phyloP scores from a whole-genome alignment of 2,113 vertebrate genomes.

The Periophthalmodon schlosseri region DNA sequence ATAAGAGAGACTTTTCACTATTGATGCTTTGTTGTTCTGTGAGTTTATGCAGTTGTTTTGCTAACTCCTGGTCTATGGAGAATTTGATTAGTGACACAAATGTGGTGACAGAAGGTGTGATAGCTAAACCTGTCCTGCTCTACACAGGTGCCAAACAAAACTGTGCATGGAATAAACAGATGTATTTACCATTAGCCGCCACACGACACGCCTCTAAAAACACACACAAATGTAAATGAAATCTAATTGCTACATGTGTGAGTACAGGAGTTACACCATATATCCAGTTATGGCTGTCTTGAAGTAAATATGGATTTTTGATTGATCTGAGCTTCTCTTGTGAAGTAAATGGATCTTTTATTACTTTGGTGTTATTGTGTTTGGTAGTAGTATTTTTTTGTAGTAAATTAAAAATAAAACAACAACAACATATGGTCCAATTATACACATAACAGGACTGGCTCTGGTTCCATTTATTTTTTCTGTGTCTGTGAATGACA shows the following conservation, averaged over 20 bases:
- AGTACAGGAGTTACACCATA: too few species aligned
- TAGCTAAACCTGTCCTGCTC: too few species aligned
- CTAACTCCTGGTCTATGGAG: background rate
- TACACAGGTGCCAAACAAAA: too few species aligned
- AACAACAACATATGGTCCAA: background rate
- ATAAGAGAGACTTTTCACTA: conserved; percentile 17
- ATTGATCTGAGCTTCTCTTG: background rate
- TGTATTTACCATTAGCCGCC: too few species aligned
- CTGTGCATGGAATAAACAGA: too few species aligned
- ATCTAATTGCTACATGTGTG: too few species aligned
- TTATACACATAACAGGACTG: background rate
- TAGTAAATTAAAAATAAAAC: too few species aligned
- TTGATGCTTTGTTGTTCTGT: conserved; percentile 8
- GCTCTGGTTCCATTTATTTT: background rate
- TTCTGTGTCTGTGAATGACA: background rate
- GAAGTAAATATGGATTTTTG: background rate
- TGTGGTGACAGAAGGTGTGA: too few species aligned
- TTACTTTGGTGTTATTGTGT: background rate
- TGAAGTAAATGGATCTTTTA: background rate
- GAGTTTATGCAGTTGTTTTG: conserved; percentile 20
- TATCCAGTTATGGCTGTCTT: background rate
- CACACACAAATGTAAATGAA: background rate
- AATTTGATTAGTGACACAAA: background rate
- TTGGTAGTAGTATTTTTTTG: background rate
- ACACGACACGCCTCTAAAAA: background rate